A percentile compares a stretch with the other conserved stretches of the same genome.
Evolutionary conservation across 1,140 invertebrate species (phyloP).

Genomic region (Hycleus cichorii): DNA sequence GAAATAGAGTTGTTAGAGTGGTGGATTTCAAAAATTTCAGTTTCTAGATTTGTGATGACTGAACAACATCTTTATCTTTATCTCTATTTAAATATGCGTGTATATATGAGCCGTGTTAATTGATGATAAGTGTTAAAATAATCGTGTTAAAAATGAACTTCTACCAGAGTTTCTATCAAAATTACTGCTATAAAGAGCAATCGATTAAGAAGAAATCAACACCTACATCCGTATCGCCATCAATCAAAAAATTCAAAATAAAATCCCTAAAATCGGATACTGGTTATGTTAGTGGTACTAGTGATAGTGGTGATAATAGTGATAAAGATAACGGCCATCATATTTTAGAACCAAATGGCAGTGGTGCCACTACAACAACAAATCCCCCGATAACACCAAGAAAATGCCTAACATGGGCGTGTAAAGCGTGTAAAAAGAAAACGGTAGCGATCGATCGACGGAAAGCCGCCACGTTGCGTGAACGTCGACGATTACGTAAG

Average conservation of each 20-base stretch:
- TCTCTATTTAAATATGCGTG: too few relatives aligned
- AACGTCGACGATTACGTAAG: conserved; percentile 84
- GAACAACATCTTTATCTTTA: too few relatives aligned
- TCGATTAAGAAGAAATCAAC: background rate
- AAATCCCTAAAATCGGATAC: conserved; percentile 20
- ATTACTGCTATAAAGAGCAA: conserved; percentile 6
- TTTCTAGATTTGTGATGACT: too few relatives aligned
- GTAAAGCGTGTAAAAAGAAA: conserved; percentile 93
- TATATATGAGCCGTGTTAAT: too few relatives aligned
- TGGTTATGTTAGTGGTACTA: conserved; percentile 37
- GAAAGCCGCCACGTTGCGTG: conserved; percentile 93
- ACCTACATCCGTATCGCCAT: background rate
- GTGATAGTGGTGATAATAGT: conserved; percentile 25
- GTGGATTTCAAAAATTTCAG: too few relatives aligned
- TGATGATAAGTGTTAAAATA: background rate
- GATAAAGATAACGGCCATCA: conserved; percentile 44
- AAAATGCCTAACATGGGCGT: conserved; percentile 88
- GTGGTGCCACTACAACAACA: conserved; percentile 30
- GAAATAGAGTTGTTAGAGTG: background rate
- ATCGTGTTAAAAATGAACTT: conserved; percentile 12
- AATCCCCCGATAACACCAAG: conserved; percentile 41
- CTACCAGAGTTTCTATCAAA: conserved; percentile 18
- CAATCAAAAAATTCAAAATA: background rate
- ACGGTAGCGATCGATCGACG: conserved; percentile 88
- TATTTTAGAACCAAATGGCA: conserved; percentile 44